These are phyloP conservation scores for Gopherus evgoodei DNA, from an alignment of 2,113 vertebrate species.

Conservation along the genomic window DNA sequence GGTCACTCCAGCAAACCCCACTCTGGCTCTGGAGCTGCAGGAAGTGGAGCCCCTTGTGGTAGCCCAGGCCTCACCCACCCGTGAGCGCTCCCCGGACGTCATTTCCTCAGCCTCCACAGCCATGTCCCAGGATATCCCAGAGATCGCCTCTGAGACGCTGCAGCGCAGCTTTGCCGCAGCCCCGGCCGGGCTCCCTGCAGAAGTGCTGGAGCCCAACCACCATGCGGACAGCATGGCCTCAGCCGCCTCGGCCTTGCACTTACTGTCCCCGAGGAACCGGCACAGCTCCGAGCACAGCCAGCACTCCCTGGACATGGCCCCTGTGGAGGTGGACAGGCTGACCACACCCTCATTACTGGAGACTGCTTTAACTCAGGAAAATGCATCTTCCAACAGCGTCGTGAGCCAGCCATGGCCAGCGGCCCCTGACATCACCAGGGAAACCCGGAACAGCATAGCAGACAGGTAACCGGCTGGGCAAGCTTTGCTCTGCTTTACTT, in stretches of 20 bases:
- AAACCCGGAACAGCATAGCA: conserved; percentile 90
- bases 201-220: conserved; percentile 78
- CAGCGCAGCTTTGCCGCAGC: conserved; percentile 80
- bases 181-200: conserved; percentile 57
- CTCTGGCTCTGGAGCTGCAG: conserved; percentile 85
- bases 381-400: conserved; percentile 77
- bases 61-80: conserved; percentile 91
- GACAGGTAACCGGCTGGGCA: conserved; percentile 76
- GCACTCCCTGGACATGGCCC: conserved; percentile 84
- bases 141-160: conserved; percentile 94
- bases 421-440: conserved; percentile 96
- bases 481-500: not conserved
- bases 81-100: conserved; percentile 95
- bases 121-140: conserved; percentile 95
- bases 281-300: conserved; percentile 82
- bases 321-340: conserved; percentile 86
- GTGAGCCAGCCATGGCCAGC: conserved; percentile 92
- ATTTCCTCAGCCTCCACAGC: conserved; percentile 98
- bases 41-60: conserved; percentile 89
- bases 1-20: conserved; percentile 79
- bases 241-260: conserved; percentile 90
- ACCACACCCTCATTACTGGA: conserved; percentile 89
- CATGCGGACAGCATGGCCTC: conserved; percentile 94
- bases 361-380: conserved; percentile 89
- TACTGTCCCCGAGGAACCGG: conserved; percentile 86